phyloP scores from a whole-genome alignment of 2,113 vertebrate genomes.

The Scatophagus argus region DNA sequence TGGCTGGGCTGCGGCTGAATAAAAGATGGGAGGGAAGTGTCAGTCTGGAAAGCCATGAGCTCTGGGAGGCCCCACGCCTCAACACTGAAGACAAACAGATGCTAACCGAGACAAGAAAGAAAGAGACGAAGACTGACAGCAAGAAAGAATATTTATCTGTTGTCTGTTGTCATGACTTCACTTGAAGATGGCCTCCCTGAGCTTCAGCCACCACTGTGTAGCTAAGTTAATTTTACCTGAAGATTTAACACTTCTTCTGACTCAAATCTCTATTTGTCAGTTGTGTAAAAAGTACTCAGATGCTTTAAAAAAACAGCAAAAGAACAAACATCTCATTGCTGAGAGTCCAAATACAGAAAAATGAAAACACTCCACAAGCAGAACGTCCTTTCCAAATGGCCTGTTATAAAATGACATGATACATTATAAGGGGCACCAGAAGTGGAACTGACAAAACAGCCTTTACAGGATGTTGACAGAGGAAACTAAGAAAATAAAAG shows the following conservation, averaged over 20 bases:
- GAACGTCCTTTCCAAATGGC: too few relatives aligned
- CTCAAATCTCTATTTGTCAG: too few relatives aligned
- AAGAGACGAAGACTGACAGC: conserved; percentile 5
- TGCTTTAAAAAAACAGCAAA: not conserved
- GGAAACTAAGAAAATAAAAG: too few relatives aligned
- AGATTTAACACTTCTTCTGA: not conserved
- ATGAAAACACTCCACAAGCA: not conserved
- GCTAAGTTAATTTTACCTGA: not conserved
- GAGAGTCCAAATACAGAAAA: not conserved
- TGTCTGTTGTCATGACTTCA: not conserved
- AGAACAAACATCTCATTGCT: not conserved
- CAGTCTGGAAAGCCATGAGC: conserved; percentile 71
- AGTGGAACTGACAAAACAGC: too few relatives aligned
- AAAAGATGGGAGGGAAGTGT: conserved; percentile 77
- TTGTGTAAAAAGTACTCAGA: not conserved
- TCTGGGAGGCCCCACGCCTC: conserved; percentile 50
- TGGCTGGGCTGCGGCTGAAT: conserved; percentile 73
- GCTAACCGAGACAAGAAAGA: conserved; percentile 35
- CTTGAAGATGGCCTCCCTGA: not conserved
- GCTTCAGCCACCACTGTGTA: not conserved
- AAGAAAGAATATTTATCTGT: not conserved
- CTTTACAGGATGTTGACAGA: too few relatives aligned
- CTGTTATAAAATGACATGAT: too few relatives aligned
- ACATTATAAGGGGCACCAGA: too few relatives aligned
- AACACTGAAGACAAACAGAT: conserved; percentile 56